A percentile compares a stretch with the other conserved stretches of the same genome.
These are phyloP conservation scores for Cecropterus lyciades DNA, from an alignment of 1,140 invertebrate genomes.

Conservation along the genomic window DNA sequence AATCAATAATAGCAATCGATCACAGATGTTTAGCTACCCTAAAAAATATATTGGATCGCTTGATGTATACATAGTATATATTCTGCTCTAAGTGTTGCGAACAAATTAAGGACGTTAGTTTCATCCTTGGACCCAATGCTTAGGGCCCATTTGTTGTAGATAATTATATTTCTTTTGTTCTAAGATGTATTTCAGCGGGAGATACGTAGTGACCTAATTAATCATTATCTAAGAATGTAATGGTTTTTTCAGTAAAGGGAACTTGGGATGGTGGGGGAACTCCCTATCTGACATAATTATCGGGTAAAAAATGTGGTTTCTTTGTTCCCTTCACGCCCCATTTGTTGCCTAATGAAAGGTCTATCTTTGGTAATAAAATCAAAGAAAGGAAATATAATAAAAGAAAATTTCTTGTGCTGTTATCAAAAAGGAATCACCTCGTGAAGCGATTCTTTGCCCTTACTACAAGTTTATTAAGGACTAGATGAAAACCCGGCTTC, in stretches of 20 bases:
- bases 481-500: no score
- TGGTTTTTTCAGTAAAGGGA: neutral
- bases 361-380: conserved; percentile 6
- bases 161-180: neutral
- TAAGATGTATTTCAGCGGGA: neutral
- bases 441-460: no score
- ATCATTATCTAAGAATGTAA: neutral
- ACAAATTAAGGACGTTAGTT: no score
- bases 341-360: conserved; percentile 1
- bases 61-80: no score
- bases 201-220: neutral
- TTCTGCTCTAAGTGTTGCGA: no score
- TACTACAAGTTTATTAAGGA: no score
- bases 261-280: neutral
- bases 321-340: conserved; percentile 4
- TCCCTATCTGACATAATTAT: conserved; percentile 2
- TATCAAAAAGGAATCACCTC: no score
- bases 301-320: conserved; percentile 9
- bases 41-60: no score
- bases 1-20: no score
- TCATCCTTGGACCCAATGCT: neutral
- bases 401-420: neutral
- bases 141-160: neutral
- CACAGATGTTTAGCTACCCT: no score
- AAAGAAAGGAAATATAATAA: conserved; percentile 2